Evolutionary conservation across 2,797 vertebrate species (phyloP).

Genomic region (Eulemur mongoz): DNA sequence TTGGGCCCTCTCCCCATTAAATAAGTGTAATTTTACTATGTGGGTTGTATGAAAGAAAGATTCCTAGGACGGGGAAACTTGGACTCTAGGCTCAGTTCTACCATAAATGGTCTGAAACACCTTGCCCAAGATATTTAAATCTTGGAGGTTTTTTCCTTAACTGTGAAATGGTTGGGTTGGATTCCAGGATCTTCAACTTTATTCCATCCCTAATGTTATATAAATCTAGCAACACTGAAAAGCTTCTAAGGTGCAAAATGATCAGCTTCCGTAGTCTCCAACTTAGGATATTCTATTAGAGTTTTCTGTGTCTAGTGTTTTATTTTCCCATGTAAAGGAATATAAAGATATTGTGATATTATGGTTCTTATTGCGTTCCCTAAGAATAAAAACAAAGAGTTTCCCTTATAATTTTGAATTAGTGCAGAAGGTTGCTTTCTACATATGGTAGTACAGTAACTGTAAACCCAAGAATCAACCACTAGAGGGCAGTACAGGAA

Average conservation of each 20-base stretch:
- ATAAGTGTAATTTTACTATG: neutral
- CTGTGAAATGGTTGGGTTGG: neutral
- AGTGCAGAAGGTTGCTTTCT: neutral
- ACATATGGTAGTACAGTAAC: neutral
- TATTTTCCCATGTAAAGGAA: neutral
- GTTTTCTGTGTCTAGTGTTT: neutral
- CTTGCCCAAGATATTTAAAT: neutral
- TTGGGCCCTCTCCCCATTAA: neutral
- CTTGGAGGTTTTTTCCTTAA: neutral
- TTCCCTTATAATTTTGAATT: neutral
- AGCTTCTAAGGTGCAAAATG: neutral
- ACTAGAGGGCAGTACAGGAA: conserved; percentile 55
- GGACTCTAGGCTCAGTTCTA: neutral
- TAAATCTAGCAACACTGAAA: neutral
- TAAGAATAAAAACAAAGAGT: conserved; percentile 1
- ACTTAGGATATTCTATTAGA: neutral
- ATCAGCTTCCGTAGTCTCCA: neutral
- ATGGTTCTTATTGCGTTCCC: neutral
- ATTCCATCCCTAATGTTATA: neutral
- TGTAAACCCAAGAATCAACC: neutral
- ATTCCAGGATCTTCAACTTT: neutral
- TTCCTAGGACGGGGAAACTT: neutral
- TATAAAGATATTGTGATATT: neutral
- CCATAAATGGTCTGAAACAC: neutral
- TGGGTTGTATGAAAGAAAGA: neutral